Percentiles rank a stretch among this genome's conserved stretches.
Evolutionary conservation across 2,113 vertebrate species (phyloP).

Genomic region (Heterotis niloticus): DNA sequence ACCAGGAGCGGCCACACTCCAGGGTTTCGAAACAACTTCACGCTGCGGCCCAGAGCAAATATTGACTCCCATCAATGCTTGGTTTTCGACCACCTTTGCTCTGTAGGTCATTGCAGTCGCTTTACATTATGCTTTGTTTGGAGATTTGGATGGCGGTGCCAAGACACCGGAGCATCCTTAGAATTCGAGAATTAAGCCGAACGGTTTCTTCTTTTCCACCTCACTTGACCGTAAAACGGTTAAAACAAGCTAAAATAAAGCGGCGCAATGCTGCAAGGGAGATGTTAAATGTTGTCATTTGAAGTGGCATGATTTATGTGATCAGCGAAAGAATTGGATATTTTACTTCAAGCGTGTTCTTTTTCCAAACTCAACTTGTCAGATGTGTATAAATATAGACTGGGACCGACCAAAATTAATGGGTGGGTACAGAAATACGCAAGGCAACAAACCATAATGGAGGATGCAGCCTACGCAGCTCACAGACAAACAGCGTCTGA

Average conservation of each 20-base stretch:
- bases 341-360: constrained; percentile 62
- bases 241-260: background rate
- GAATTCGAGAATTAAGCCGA: constrained; percentile 13
- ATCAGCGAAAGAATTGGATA: constrained; percentile 44
- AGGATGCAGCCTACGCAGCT: constrained; percentile 63
- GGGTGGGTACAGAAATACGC: constrained; percentile 76
- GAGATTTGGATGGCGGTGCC: background rate
- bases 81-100: background rate
- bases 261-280: background rate
- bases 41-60: background rate
- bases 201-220: background rate
- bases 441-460: constrained; percentile 81
- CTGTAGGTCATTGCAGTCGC: background rate
- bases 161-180: constrained; percentile 1
- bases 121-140: constrained; percentile 6
- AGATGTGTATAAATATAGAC: constrained; percentile 84
- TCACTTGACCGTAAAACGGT: background rate
- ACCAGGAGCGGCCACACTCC: background rate
- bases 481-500: constrained; percentile 77
- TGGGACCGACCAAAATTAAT: constrained; percentile 81
- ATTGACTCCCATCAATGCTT: background rate
- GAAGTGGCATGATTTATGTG: constrained; percentile 51
- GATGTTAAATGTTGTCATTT: constrained; percentile 12
- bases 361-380: constrained; percentile 79
- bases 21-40: background rate